Evolutionary conservation across 2,797 vertebrate genomes (phyloP).

Genomic region (Anabacerthia variegaticeps): DNA sequence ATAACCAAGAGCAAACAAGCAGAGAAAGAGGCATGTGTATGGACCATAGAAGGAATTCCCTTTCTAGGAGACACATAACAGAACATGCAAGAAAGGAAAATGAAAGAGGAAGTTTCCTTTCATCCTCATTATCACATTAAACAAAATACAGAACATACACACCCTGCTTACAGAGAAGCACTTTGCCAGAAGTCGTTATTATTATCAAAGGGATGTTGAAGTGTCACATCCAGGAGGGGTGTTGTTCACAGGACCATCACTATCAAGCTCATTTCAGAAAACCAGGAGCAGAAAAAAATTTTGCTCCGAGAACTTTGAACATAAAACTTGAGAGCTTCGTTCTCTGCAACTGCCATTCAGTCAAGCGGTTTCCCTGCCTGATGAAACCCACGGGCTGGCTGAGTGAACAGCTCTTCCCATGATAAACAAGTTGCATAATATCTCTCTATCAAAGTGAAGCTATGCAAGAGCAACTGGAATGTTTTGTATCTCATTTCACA

Average conservation of each 20-base stretch:
- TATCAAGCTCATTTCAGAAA: not conserved
- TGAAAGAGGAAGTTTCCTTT: not conserved
- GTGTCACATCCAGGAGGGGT: not conserved
- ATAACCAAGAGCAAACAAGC: not conserved
- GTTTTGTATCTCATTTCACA: not conserved
- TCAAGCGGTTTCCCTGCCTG: not conserved
- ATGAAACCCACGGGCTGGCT: not conserved
- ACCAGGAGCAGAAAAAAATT: not conserved
- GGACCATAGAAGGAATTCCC: not conserved
- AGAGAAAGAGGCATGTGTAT: not conserved
- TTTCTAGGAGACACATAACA: not conserved
- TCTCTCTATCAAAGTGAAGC: not conserved
- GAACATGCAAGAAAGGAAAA: not conserved
- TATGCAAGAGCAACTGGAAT: not conserved
- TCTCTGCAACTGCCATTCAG: not conserved
- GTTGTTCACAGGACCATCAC: not conserved
- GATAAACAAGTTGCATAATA: constrained; percentile 16
- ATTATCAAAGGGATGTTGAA: not conserved
- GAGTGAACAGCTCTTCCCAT: not conserved
- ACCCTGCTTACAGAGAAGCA: not conserved
- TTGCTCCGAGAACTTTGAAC: not conserved
- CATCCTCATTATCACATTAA: not conserved
- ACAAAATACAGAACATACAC: not conserved
- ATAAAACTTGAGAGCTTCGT: not conserved
- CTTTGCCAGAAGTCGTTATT: not conserved